Conservation (phyloP, 2,113 vertebrate genomes). For the Tenrec ecaudatus region DNA sequence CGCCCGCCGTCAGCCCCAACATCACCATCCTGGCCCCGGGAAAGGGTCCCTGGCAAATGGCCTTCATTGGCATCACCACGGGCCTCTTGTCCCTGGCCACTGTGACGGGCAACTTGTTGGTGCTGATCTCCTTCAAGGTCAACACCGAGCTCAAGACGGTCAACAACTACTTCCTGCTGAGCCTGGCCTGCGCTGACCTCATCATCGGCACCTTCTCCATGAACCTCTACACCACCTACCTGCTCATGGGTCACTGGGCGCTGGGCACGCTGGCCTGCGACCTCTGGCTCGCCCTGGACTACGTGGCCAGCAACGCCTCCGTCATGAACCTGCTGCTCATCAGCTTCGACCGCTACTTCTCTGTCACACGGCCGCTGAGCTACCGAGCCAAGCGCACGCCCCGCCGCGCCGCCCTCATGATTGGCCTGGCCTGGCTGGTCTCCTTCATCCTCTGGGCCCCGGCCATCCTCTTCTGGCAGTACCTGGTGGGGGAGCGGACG, state of each 20-base stretch:
- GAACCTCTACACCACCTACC: conserved; percentile 90
- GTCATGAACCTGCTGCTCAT: conserved; percentile 92
- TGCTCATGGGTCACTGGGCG: conserved; percentile 89
- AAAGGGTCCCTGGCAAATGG: conserved; percentile 86
- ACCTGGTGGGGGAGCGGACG: conserved; percentile 84
- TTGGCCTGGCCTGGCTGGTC: conserved; percentile 88
- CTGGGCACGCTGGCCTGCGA: conserved; percentile 88
- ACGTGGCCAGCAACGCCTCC: conserved; percentile 90
- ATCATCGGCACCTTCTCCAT: conserved; percentile 90
- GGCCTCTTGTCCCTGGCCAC: conserved; percentile 88
- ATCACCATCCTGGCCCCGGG: conserved; percentile 53
- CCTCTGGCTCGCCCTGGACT: conserved; percentile 90
- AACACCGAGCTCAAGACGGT: conserved; percentile 90
- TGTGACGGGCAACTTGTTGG: conserved; percentile 88
- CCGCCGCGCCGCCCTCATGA: conserved; percentile 86
- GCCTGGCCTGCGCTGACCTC: conserved; percentile 89
- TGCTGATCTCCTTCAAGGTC: conserved; percentile 89
- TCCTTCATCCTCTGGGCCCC: conserved; percentile 91
- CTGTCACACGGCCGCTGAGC: conserved; percentile 89
- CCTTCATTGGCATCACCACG: conserved; percentile 86
- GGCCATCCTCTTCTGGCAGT: conserved; percentile 90
- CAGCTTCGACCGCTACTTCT: conserved; percentile 91
- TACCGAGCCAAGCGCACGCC: conserved; percentile 89
- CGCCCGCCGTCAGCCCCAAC: conserved; percentile 80
- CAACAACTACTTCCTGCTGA: conserved; percentile 91